Percentiles rank a stretch among this genome's conserved stretches.
Evolutionary conservation across 2,888 invertebrate genomes (phyloP).

Genomic region (Bhutanitis thaidina): DNA sequence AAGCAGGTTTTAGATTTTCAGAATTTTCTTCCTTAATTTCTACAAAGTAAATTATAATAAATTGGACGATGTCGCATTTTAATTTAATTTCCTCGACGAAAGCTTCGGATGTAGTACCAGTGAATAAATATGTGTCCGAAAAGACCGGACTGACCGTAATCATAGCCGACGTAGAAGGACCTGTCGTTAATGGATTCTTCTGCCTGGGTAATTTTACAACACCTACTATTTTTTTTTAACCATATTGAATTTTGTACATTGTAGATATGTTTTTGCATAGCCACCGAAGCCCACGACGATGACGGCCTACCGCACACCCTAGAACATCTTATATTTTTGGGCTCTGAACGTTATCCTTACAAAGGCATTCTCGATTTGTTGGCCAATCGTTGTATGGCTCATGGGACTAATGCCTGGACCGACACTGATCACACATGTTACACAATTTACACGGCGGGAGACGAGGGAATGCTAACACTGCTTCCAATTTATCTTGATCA

Average conservation of each 20-base stretch:
- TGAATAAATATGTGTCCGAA: conserved; percentile 88
- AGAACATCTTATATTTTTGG: conserved; percentile 94
- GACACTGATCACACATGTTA: conserved; percentile 93
- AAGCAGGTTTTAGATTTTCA: neutral
- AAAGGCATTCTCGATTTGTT: conserved; percentile 93
- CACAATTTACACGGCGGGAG: conserved; percentile 90
- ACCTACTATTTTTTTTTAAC: neutral
- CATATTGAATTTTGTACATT: conserved; percentile 5
- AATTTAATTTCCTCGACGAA: conserved; percentile 81
- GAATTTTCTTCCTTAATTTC: too few species aligned
- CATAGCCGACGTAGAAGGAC: conserved; percentile 92
- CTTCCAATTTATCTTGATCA: conserved; percentile 95
- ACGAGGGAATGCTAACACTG: conserved; percentile 92
- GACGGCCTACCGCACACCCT: conserved; percentile 96
- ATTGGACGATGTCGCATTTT: conserved; percentile 59
- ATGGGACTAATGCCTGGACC: conserved; percentile 96
- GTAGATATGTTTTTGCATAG: conserved; percentile 60
- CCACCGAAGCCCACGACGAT: conserved; percentile 94
- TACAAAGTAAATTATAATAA: neutral
- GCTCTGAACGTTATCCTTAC: conserved; percentile 93
- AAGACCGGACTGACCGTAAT: conserved; percentile 90
- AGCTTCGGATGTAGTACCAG: conserved; percentile 86
- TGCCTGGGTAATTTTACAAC: conserved; percentile 83
- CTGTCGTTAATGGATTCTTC: conserved; percentile 93
- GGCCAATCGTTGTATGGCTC: conserved; percentile 93